Base-by-base conservation (phyloP, 1,140 invertebrate genomes). In the Ladona fulva region DNA sequence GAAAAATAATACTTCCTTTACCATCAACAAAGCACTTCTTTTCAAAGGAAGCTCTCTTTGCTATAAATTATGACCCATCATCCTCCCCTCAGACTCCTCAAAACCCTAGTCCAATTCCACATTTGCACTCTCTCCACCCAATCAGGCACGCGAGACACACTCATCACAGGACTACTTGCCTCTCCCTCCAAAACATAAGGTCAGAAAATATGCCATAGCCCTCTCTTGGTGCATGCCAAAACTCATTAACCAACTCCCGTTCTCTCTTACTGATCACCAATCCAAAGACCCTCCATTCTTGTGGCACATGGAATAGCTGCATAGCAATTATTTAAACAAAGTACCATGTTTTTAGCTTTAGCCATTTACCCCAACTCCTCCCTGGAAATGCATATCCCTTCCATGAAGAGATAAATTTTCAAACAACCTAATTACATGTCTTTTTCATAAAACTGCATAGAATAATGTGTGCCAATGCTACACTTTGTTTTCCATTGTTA, bases 361-460 rank as follows among this genome's bases (percentile, higher is more conserved):
- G 52, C 52, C n/a, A 19, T 66, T 66, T 66, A 66, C 52, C 52
- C 52, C 52, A 66, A 66, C 52, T 66, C 52, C 52, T 66, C n/a
- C 52, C n/a, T 66, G 52, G 52, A 66, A 66, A 66, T 66, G 52
- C 52, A 66, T 19, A 66, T 66, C 52, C 52, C 52, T 66, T 66
- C 52, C 52, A 19, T 66, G 52, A 66, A 66, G 52, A 66, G 52
- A 66, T 37, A 66, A 66, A 66, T 66, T 66, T 66, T 66, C 52
- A 66, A 66, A 66, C 52, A 66, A 66, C 52, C 52, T 66, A 66
- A 66, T 66, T 66, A 66, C 52, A 66, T 66, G 52, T 66, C 52
- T 66, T 66, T 66, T 66, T 66, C 52, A 66, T 66, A 66, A 66
- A 66, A 66, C 52, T 66, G 52, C 52, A 19, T 66, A 66, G 14